These are phyloP conservation scores for Lasioglossum baleicum DNA, from an alignment of 1,140 invertebrate species.

Conservation along the genomic window DNA sequence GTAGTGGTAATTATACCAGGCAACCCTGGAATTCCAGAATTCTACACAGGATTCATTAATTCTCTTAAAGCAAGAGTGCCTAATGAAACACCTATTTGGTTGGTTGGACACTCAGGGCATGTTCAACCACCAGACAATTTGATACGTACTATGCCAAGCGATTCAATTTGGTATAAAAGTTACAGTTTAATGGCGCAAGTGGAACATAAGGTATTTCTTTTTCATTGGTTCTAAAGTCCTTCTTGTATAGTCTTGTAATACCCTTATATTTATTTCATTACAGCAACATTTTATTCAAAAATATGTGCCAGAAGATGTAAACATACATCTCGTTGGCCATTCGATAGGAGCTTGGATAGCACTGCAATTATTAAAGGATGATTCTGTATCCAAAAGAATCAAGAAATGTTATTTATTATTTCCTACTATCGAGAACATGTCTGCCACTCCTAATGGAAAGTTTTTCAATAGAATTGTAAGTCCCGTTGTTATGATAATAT, in stretches of 20 bases:
- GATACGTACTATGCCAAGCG: slow-evolving; percentile 74
- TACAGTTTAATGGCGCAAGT: slow-evolving; percentile 88
- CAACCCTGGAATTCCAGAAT: slow-evolving; percentile 86
- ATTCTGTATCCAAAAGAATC: slow-evolving; percentile 77
- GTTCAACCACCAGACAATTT: slow-evolving; percentile 81
- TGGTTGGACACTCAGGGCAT: slow-evolving; percentile 87
- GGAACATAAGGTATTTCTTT: slow-evolving; percentile 85
- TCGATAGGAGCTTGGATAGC: slow-evolving; percentile 91
- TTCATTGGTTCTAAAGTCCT: slow-evolving; percentile 17
- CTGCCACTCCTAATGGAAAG: slow-evolving; percentile 85
- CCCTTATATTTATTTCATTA: slow-evolving; percentile 30
- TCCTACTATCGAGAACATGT: slow-evolving; percentile 91
- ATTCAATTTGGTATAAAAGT: slow-evolving; percentile 80
- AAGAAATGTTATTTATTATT: slow-evolving; percentile 87
- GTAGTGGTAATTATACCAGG: slow-evolving; percentile 83
- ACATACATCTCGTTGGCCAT: slow-evolving; percentile 89
- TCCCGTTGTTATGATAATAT: not conserved
- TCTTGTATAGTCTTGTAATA: not conserved
- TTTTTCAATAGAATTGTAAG: slow-evolving; percentile 81
- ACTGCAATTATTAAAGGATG: slow-evolving; percentile 85
- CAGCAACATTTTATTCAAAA: slow-evolving; percentile 86
- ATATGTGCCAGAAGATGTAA: slow-evolving; percentile 84
- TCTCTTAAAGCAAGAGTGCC: slow-evolving; percentile 82
- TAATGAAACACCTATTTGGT: slow-evolving; percentile 85
- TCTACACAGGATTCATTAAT: slow-evolving; percentile 86